Evolutionary conservation across 1,140 invertebrate species (phyloP), one percentile per base, ranked within the genome.

Genomic region (Bombus waltoni): DNA sequence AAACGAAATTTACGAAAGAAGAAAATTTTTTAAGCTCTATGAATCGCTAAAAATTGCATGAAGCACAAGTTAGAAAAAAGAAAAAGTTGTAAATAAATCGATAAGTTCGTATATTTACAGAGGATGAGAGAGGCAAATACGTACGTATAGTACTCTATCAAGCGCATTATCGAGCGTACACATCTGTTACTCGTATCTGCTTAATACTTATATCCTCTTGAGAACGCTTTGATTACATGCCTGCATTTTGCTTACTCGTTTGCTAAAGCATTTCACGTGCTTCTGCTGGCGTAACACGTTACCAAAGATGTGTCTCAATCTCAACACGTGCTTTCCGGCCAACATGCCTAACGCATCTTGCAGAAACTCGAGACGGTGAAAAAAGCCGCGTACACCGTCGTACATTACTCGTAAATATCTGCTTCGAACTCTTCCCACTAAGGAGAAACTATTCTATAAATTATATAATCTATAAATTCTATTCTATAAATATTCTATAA

Each of bases 291-390:
- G 66, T 40, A 81, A 47, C 47, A 22, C 15, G 28, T 71, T 40
- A 40, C 35, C 78, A 71, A 81, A 65, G 76, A 81, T 81, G 44
- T 35, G 32, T 76, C 65, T 38, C 78, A 57, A 71, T 47, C 65
- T 38, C 78, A 57, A 71, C 66, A 71, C 44, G 25, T 35, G 35
- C 10, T 47, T 42, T 71, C 44, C 66, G 35, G 44, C 32, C 9
- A n/a, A 25, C 66, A 11, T 53, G 22, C 13, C 11, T 71, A 22
- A 65, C 25, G 13, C 76, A 18, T 42, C 32, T 75, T 75, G 74
- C 71, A 72, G 28, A 42, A 72, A 72, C 28, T n/a, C 0, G 11
- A 28, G 22, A 38, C 2, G 15, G 28, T 42, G 28, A 44, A 72
- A 72, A 72, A 72, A 75, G 5, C 18, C 18, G 18, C 18, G 47